Percentiles rank a stretch among this genome's conserved stretches.
Evolutionary conservation across 1,140 invertebrate genomes (phyloP).

Genomic region (Acyrthosiphon pisum): DNA sequence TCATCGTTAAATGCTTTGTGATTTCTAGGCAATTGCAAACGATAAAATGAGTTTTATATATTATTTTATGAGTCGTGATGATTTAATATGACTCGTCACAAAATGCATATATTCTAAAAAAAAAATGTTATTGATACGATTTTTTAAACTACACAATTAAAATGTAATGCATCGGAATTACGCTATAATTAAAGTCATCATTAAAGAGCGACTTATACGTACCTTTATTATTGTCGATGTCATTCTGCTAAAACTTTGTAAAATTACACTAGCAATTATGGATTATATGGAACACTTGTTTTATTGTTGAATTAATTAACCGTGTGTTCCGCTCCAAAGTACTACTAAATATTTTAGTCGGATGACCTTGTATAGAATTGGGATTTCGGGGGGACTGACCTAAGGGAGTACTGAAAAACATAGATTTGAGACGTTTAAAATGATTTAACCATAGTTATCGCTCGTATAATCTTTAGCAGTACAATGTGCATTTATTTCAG

Average conservation of each 20-base stretch:
- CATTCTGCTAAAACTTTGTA: neutral
- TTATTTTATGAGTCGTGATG: neutral
- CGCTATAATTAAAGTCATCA: neutral
- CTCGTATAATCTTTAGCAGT: neutral
- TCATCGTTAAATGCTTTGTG: neutral
- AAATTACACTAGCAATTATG: slow-evolving; percentile 19
- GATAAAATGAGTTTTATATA: neutral
- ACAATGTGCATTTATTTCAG: neutral
- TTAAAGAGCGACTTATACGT: neutral
- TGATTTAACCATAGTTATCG: neutral
- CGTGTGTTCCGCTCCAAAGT: neutral
- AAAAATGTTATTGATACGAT: neutral
- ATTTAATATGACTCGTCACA: neutral
- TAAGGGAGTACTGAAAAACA: neutral
- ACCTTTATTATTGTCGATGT: neutral
- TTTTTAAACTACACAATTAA: neutral
- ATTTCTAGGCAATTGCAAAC: neutral
- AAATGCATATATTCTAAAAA: neutral
- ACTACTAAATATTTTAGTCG: neutral
- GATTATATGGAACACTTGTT: neutral
- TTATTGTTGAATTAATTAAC: slow-evolving; percentile 1
- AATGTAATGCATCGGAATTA: neutral
- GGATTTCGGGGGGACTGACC: neutral
- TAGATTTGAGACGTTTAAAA: neutral
- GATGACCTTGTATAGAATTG: neutral